A percentile compares a stretch with the other conserved stretches of the same genome.
These are phyloP conservation scores for Xanthorhoe spadicearia DNA, from an alignment of 2,888 invertebrate species.

Conservation along the genomic window DNA sequence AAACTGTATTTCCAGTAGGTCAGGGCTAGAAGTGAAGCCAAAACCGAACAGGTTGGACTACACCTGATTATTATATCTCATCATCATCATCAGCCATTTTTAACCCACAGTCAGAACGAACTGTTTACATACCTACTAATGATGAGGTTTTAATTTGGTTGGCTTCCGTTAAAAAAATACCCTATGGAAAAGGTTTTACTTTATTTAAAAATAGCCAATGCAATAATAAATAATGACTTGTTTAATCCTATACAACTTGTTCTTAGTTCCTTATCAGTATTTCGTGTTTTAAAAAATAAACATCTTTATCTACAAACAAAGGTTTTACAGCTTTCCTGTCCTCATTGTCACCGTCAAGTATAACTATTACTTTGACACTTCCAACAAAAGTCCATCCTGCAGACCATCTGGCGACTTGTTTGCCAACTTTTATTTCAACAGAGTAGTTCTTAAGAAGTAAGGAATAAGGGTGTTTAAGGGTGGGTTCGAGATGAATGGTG, in stretches of 20 bases:
- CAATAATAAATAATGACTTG: no score
- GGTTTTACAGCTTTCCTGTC: slow-evolving; percentile 52
- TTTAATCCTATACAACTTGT: neutral
- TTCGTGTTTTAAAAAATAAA: neutral
- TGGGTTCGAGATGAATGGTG: slow-evolving; percentile 53
- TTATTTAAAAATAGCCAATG: no score
- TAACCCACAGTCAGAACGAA: no score
- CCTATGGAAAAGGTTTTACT: no score
- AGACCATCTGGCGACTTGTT: slow-evolving; percentile 64
- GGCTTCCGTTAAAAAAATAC: no score
- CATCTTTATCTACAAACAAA: slow-evolving; percentile 48
- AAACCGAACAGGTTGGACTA: neutral
- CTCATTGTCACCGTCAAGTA: slow-evolving; percentile 54
- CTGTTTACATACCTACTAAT: no score
- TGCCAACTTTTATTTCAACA: slow-evolving; percentile 20
- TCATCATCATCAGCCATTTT: no score
- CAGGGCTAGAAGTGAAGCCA: neutral
- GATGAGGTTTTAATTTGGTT: no score
- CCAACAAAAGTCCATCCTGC: slow-evolving; percentile 60
- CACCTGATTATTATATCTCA: neutral
- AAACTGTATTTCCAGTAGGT: slow-evolving; percentile 1
- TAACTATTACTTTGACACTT: slow-evolving; percentile 65
- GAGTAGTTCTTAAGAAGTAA: slow-evolving; percentile 14
- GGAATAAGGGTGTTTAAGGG: slow-evolving; percentile 26
- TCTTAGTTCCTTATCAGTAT: neutral